Base-by-base conservation (phyloP, 2,797 vertebrate genomes). In the Enteromius radiatus region DNA sequence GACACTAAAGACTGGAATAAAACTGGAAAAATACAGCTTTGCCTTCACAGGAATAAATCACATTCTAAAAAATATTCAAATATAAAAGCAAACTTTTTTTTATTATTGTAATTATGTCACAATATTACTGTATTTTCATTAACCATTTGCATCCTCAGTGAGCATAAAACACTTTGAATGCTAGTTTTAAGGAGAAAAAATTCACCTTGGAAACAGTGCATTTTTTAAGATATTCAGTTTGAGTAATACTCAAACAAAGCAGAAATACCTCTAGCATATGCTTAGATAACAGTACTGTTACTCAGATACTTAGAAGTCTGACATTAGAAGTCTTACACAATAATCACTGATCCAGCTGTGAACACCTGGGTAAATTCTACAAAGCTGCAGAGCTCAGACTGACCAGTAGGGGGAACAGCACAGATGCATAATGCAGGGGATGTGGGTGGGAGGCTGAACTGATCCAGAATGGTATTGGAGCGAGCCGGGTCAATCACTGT, bases 381-480 rank as follows among this genome's bases (percentile, higher is more conserved):
- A 12, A 21, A 63, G 76, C 45, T 77, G 75, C 47, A 15, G 19
- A 78, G 68, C 41, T 67, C 75, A 54, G 86, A 94, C 93, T 93
- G 89, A 95, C 95, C 95, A 89, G 91, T 80, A 19, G 95, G 93
- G 83, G 93, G 93, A 45, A 95, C 94, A 52, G 93, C 93, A 88
- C 93, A 95, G 88, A 95, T 88, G 90, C 94, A 96, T 78, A 95
- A 90, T 31, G 92, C 94, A 6, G 94, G 93, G 81, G 94, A 95
- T 33, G 92, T 94, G 84, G 93, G 93, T 43, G 94, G 93, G 86
- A 95, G 94, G 85, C 90, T 93, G 91, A 96, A 96, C 89, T 96
- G 95, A 87, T 96, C 95, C 93, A 96, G 88, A 47, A 96, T 93
- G 15, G 94, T 94, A 91, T 96, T 96, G 89, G 95, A 90, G 61